Evolutionary conservation across 2,888 invertebrate genomes (phyloP), one percentile per base, ranked within the genome.

Genomic region (Andrena marginata): DNA sequence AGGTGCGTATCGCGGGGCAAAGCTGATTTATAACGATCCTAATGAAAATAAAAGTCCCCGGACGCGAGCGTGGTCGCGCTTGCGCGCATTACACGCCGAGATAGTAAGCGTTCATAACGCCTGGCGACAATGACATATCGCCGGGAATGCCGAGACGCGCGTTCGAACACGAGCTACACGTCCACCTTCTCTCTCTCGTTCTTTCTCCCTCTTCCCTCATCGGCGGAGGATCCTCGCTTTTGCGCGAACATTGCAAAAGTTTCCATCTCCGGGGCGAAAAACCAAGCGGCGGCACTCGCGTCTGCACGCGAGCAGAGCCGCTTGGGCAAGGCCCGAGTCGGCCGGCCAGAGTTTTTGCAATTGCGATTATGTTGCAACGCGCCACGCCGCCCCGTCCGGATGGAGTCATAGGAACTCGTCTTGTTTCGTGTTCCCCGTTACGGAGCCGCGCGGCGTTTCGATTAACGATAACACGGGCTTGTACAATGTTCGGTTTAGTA

Each of bases 1-100:
- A 83, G 73, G 72, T 70, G 56, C 72, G 83, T 79, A 86, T 74
- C 86, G 80, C 87, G 80, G 83, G 81, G 88, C 88, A 89, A 88
- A 89, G 90, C 89, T 92, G 92, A 92, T 92, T 92, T 92, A 92
- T 90, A 88, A 90, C 85, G 86, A 92, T 90, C 90, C 90, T 90
- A 90, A 90, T 90, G 87, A 88, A 91, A 92, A 91, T 91, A 89
- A 92, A 91, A 85, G 86, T 90, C 54, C 62, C 42, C 20, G 64
- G 48, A 69, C 51, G 70, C 78, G 69, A 33, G 49, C 62, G 68
- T 51, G 67, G 35, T 73, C 59, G 49, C 64, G 77, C 72, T 54
- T 62, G 77, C 72, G 70, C 82, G 79, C 84, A 81, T 89, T 86
- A 83, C 89, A 82, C 86, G 82, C 69, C 63, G 82, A 83, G 86